A percentile compares a stretch with the other conserved stretches of the same genome.
These are phyloP conservation scores for Therioaphis trifolii DNA, from an alignment of 2,888 invertebrate genomes.

Conservation along the genomic window DNA sequence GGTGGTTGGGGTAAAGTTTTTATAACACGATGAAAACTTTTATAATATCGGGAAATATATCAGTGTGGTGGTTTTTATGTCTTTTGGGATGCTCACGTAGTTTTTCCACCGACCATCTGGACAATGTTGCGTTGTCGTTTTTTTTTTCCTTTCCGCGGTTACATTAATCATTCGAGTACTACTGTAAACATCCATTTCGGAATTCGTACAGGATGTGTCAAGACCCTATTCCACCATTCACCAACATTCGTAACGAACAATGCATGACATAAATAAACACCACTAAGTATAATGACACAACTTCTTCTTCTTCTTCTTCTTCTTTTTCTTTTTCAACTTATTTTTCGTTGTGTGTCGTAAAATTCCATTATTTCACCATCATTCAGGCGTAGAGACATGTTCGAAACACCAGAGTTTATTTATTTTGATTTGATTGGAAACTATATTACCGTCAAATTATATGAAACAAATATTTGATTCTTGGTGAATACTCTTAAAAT, in stretches of 20 bases:
- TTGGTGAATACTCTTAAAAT: too few relatives aligned
- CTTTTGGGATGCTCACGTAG: not conserved
- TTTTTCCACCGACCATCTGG: not conserved
- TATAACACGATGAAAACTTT: conserved; percentile 40
- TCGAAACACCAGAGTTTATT: too few relatives aligned
- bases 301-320: too few relatives aligned
- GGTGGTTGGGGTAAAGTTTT: conserved; percentile 32
- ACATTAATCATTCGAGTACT: conserved; percentile 13
- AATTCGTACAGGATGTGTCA: not conserved
- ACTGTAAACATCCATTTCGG: not conserved
- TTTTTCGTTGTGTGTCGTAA: too few relatives aligned
- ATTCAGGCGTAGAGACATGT: too few relatives aligned
- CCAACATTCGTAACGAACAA: not conserved
- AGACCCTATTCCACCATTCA: not conserved
- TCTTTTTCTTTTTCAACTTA: too few relatives aligned
- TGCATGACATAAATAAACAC: too few relatives aligned
- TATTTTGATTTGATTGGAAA: too few relatives aligned
- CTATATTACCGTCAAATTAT: too few relatives aligned
- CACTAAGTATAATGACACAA: too few relatives aligned
- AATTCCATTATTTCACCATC: too few relatives aligned
- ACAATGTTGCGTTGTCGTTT: not conserved
- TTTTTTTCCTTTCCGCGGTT: not conserved
- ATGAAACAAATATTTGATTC: too few relatives aligned
- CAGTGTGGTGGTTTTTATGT: conserved; percentile 9
- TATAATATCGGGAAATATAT: conserved; percentile 51